Evolutionary conservation across 64 coral and sea anemone genomes (phyloP).

Genomic region (Dendronephthya gigantea): DNA sequence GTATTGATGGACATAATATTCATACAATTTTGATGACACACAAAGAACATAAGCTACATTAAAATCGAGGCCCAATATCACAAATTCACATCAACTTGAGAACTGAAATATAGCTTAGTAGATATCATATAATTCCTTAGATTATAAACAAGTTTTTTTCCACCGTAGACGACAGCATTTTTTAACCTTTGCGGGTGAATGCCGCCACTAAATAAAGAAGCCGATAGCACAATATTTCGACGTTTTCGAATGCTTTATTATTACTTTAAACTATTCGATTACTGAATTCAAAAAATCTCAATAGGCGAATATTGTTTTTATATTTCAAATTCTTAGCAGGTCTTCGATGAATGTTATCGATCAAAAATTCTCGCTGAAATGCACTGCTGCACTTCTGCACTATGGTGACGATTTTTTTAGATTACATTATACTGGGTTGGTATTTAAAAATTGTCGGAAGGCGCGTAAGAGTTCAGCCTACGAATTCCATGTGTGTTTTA

Average conservation of each 20-base stretch:
- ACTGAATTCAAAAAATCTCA: not conserved
- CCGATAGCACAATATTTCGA: not conserved
- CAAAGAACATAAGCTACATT: not conserved
- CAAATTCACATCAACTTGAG: not conserved
- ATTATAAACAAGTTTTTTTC: not conserved
- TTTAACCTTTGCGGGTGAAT: not conserved
- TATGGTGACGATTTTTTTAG: no score
- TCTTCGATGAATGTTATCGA: not conserved
- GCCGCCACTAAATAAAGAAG: not conserved
- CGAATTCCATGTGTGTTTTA: not conserved
- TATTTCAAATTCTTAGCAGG: not conserved
- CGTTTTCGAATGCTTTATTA: no score
- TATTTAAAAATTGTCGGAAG: not conserved
- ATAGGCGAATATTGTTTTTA: not conserved
- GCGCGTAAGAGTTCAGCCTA: not conserved
- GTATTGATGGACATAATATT: not conserved
- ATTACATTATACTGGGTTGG: no score
- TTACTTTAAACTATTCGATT: not conserved
- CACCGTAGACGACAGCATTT: not conserved
- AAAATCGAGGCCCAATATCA: not conserved
- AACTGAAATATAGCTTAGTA: no score
- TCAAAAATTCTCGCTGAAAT: not conserved
- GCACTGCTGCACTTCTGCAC: no score
- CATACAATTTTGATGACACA: not conserved
- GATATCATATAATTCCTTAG: no score